These are phyloP conservation scores for Corticium candelabrum DNA, from an alignment of 37 sponge, comb jelly and placozoan species.

Conservation along the genomic window DNA sequence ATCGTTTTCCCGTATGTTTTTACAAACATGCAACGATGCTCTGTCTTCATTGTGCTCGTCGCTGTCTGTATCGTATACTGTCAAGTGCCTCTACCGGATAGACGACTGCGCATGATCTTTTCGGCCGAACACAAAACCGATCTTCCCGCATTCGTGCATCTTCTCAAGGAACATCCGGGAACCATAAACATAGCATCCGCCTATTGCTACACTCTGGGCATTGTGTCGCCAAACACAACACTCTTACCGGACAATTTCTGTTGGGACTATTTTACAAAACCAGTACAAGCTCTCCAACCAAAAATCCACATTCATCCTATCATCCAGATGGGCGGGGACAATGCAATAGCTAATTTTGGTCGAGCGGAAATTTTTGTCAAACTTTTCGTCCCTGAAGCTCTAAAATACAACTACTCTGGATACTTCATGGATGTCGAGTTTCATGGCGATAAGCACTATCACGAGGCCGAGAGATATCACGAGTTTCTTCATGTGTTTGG, in stretches of 20 bases:
- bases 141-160: not conserved
- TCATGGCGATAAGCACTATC: slow-evolving; percentile 11
- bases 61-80: not conserved
- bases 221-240: not conserved
- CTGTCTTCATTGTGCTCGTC: too few relatives aligned
- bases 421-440: slow-evolving; percentile 13
- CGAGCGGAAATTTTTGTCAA: slow-evolving; percentile 5
- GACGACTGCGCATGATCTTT: slow-evolving; percentile 6
- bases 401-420: slow-evolving; percentile 3
- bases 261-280: slow-evolving; percentile 1
- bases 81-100: not conserved
- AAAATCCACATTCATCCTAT: slow-evolving; percentile 3
- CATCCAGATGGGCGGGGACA: slow-evolving; percentile 7
- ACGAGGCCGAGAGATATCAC: not conserved
- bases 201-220: slow-evolving; percentile 7
- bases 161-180: not conserved
- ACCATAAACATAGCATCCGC: slow-evolving; percentile 3
- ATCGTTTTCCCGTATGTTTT: too few relatives aligned
- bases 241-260: slow-evolving; percentile 10
- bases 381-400: slow-evolving; percentile 8
- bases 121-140: not conserved
- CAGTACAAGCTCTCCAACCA: not conserved
- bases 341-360: slow-evolving; percentile 3
- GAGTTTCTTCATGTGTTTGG: slow-evolving; percentile 8
- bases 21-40: too few relatives aligned